phyloP scores from a whole-genome alignment of 2,888 invertebrate species.

The Drosophila kanekoi region DNA sequence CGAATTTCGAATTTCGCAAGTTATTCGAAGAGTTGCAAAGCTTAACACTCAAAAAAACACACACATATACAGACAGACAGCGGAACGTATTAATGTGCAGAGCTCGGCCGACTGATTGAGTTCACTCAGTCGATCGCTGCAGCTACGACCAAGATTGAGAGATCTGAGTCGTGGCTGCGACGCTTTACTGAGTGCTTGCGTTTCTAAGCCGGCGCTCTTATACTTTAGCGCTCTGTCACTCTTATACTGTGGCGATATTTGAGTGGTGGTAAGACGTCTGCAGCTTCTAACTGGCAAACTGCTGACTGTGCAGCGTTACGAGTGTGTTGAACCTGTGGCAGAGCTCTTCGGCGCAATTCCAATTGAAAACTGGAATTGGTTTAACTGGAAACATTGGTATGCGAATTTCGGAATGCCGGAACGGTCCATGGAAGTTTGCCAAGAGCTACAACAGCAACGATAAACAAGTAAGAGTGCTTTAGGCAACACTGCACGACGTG shows the following conservation, averaged over 20 bases:
- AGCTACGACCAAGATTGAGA: not conserved
- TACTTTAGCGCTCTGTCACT: constrained; percentile 27
- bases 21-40: not conserved
- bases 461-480: constrained; percentile 22
- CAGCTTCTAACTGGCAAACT: constrained; percentile 69
- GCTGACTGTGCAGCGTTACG: constrained; percentile 66
- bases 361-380: constrained; percentile 82
- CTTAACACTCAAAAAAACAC: not conserved
- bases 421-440: constrained; percentile 77
- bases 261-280: constrained; percentile 38
- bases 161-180: not conserved
- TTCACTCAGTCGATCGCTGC: constrained; percentile 14
- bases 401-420: constrained; percentile 80
- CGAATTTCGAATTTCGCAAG: not conserved
- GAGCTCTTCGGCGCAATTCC: constrained; percentile 63
- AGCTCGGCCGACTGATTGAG: constrained; percentile 1
- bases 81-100: not conserved
- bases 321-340: constrained; percentile 72
- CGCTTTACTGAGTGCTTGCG: not conserved
- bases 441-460: constrained; percentile 45
- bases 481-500: constrained; percentile 1
- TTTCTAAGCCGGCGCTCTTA: constrained; percentile 38
- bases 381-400: constrained; percentile 81
- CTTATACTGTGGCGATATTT: constrained; percentile 35
- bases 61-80: not conserved